These are phyloP conservation scores for Volucella inflata DNA, from an alignment of 2,888 invertebrate genomes.

Conservation along the genomic window DNA sequence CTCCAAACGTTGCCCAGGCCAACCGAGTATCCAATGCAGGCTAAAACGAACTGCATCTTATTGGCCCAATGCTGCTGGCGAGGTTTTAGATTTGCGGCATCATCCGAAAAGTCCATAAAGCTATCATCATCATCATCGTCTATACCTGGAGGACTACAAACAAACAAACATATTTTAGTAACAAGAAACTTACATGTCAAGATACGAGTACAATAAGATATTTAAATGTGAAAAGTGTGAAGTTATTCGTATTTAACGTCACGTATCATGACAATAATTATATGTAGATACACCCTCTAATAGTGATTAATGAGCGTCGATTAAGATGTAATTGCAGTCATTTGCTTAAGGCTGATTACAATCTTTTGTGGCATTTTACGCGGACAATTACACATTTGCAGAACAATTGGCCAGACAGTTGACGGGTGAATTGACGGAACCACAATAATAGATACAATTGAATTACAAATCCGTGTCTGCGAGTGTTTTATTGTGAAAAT, in stretches of 20 bases:
- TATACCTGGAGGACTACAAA: conserved; percentile 88
- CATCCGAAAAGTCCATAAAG: conserved; percentile 89
- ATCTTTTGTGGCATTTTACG: conserved; percentile 60
- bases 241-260: conserved; percentile 29
- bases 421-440: background rate
- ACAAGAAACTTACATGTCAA: background rate
- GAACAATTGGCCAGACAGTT: background rate
- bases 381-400: conserved; percentile 29
- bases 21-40: conserved; percentile 94
- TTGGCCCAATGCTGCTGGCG: conserved; percentile 93
- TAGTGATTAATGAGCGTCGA: conserved; percentile 57
- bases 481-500: conserved; percentile 50
- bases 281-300: conserved; percentile 17
- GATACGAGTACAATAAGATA: too few species aligned
- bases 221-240: conserved; percentile 15
- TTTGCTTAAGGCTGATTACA: conserved; percentile 66
- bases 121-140: conserved; percentile 91
- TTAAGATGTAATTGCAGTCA: conserved; percentile 63
- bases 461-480: conserved; percentile 67
- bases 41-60: conserved; percentile 94
- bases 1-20: conserved; percentile 96
- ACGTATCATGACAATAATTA: conserved; percentile 54
- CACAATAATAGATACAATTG: conserved; percentile 41
- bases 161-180: conserved; percentile 24
- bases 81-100: conserved; percentile 89